Evolutionary conservation across 2,797 vertebrate genomes (phyloP).

Genomic region (Amphiprion clarkii): DNA sequence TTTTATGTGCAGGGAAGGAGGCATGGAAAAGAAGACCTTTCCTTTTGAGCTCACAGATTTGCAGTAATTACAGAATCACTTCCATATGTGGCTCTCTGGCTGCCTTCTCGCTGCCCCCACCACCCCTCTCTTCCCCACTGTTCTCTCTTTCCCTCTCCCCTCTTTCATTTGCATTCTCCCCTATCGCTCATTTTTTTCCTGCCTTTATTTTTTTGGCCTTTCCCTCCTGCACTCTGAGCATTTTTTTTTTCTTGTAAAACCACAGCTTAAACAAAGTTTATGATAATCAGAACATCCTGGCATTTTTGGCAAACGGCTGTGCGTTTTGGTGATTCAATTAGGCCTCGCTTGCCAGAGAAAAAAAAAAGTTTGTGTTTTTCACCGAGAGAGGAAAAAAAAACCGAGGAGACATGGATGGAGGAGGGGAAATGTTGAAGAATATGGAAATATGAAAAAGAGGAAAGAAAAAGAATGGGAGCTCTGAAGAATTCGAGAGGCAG

Average conservation of each 20-base stretch:
- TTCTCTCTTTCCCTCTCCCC: conserved; percentile 60
- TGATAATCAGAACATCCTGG: conserved; percentile 88
- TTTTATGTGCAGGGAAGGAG: conserved; percentile 84
- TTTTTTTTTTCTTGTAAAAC: conserved; percentile 66
- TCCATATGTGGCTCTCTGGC: conserved; percentile 89
- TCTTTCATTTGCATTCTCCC: conserved; percentile 78
- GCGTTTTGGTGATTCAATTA: conserved; percentile 83
- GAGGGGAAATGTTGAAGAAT: conserved; percentile 67
- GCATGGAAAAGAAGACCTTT: conserved; percentile 87
- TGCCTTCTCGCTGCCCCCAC: conserved; percentile 82
- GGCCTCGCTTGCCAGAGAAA: conserved; percentile 53
- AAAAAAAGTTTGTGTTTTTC: conserved; percentile 30
- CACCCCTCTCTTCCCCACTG: conserved; percentile 70
- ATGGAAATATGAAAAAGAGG: conserved; percentile 73
- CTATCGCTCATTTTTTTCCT: conserved; percentile 60
- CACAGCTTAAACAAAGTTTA: conserved; percentile 85
- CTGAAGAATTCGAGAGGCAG: conserved; percentile 75
- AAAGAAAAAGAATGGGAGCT: conserved; percentile 73
- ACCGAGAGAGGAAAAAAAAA: conserved; percentile 33
- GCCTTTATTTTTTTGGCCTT: conserved; percentile 58
- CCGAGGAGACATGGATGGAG: conserved; percentile 44
- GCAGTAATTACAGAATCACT: conserved; percentile 90
- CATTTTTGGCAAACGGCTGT: conserved; percentile 80
- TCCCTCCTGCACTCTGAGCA: conserved; percentile 58
- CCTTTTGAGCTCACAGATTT: conserved; percentile 89